phyloP scores from a whole-genome alignment of 2,797 vertebrate genomes.

The Calcarius lapponicus region DNA sequence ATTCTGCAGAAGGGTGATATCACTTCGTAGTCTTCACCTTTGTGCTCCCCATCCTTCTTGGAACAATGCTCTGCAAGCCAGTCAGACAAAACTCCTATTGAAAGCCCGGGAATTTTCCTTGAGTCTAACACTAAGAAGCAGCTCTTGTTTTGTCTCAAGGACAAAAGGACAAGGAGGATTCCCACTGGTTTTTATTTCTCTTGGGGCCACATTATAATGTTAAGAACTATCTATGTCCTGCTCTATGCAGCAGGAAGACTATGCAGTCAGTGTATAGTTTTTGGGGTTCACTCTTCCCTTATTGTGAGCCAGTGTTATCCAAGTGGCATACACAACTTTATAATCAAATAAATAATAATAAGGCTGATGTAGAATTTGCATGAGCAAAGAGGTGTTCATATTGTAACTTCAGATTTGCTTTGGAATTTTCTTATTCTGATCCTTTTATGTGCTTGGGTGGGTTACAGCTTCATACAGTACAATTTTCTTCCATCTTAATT shows the following conservation, averaged over 20 bases:
- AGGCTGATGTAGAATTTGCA: neutral
- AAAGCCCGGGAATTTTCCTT: neutral
- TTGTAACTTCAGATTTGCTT: neutral
- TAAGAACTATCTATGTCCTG: neutral
- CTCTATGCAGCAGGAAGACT: neutral
- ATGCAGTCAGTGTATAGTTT: neutral
- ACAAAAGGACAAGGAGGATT: constrained; percentile 34
- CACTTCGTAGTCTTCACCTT: constrained; percentile 22
- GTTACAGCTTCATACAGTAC: neutral
- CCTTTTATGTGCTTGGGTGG: neutral
- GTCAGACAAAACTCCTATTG: constrained; percentile 20
- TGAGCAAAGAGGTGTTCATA: neutral
- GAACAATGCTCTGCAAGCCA: neutral
- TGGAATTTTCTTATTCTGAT: neutral
- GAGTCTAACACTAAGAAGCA: neutral
- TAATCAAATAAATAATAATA: neutral
- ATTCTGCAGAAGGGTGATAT: constrained; percentile 21
- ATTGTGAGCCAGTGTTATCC: neutral
- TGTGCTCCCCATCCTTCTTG: neutral
- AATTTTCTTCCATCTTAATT: neutral
- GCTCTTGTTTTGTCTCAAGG: constrained; percentile 11
- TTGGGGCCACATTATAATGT: neutral
- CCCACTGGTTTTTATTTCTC: constrained; percentile 23
- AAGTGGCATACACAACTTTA: neutral
- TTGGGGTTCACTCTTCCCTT: neutral